Conservation (phyloP, 2,797 vertebrate species). For the Synanceia verrucosa region DNA sequence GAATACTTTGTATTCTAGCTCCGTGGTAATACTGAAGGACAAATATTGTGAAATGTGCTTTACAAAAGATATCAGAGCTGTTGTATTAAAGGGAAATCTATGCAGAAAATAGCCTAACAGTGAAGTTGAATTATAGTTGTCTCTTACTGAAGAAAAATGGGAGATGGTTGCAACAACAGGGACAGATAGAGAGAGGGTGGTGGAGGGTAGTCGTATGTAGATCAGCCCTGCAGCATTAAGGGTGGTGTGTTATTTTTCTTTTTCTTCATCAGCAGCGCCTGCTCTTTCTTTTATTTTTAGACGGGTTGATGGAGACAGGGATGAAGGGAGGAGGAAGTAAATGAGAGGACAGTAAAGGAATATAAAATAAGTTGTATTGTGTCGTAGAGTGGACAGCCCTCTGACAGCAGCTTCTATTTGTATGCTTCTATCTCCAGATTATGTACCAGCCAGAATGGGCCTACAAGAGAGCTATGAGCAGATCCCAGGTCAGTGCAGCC, state of each 20-base stretch:
- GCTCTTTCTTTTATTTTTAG: constrained; percentile 58
- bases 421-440: constrained; percentile 79
- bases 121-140: constrained; percentile 60
- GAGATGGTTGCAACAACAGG: constrained; percentile 15
- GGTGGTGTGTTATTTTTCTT: constrained; percentile 45
- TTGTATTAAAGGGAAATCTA: background rate
- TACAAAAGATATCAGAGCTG: constrained; percentile 7
- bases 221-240: constrained; percentile 59
- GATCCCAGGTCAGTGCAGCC: constrained; percentile 86
- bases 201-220: constrained; percentile 42
- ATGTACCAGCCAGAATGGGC: constrained; percentile 90
- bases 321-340: background rate
- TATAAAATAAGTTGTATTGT: constrained; percentile 6
- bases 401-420: constrained; percentile 48
- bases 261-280: constrained; percentile 48
- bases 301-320: background rate
- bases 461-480: constrained; percentile 85
- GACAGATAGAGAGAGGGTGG: constrained; percentile 3
- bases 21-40: no score
- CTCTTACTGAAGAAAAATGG: constrained; percentile 33
- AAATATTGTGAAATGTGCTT: background rate
- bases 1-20: background rate
- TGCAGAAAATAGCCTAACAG: constrained; percentile 16
- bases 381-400: constrained; percentile 11
- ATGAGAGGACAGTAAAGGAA: constrained; percentile 26